Conservation (phyloP, 2,113 vertebrate genomes). For the Sylvicapra grimmia region DNA sequence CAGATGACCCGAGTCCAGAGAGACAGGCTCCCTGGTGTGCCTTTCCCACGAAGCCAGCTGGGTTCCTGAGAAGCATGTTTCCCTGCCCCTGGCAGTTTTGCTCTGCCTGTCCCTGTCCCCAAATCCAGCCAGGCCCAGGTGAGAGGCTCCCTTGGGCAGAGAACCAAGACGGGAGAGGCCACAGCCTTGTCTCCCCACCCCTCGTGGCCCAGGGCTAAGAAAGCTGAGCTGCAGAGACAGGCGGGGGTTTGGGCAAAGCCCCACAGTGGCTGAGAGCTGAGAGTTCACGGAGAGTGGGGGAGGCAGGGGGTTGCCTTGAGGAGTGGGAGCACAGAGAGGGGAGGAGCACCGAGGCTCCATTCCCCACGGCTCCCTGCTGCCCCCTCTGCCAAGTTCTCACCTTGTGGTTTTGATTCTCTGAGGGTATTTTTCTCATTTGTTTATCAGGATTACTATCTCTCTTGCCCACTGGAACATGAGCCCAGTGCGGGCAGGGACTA, state of each 20-base stretch:
- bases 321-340: fast-evolving
- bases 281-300: fast-evolving
- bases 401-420: background rate
- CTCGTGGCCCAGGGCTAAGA: background rate
- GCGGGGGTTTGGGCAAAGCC: background rate
- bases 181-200: background rate
- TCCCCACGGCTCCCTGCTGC: fast-evolving
- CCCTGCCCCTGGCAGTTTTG: background rate
- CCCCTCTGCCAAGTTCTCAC: too few relatives aligned
- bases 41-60: background rate
- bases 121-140: background rate
- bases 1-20: background rate
- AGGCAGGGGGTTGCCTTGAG: background rate
- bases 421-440: background rate
- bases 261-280: background rate
- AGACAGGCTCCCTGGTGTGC: background rate
- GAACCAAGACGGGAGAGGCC: background rate
- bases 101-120: background rate
- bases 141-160: background rate
- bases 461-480: background rate
- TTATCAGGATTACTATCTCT: background rate
- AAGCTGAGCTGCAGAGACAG: background rate
- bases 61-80: background rate
- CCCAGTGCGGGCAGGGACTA: background rate
- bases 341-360: background rate